Evolutionary conservation across 2,888 invertebrate genomes (phyloP), one percentile per base, ranked within the genome.

Genomic region (Brachypalpus laphriformis): DNA sequence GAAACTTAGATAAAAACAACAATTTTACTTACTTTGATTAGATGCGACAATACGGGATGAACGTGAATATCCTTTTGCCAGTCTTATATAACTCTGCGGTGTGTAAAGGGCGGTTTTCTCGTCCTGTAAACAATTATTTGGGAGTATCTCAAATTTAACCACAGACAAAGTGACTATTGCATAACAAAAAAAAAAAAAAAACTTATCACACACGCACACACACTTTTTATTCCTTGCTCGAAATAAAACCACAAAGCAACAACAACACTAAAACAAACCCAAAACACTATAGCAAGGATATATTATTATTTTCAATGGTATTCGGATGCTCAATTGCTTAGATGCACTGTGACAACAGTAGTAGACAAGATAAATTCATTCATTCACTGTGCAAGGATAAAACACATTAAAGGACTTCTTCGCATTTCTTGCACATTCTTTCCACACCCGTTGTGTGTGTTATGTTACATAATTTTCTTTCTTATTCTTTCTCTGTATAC

Each of bases 381-480:
- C 68, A 77, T 61, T 59, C 66, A 40, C 66, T 16, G 28, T 68
- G 22, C 63, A 28, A 66, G 28, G 28, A 57, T 9, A 49, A 57
- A 57, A 51, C 63, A 74, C 63, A 16, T 54, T 63, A 22, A 34
- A 47, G 28, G 9, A 42, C 22, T 20, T 34, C 42, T 34, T 28
- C 11, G 40, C 11, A 63, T 42, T 57, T 51, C 20, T 72, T 51
- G n/a, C 9, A 40, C 51, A 40, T 56, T 75, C 54, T 16, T 68
- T 6, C 40, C 28, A 25, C 34, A 45, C 8, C 18, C 18, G 20
- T 47, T 18, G 47, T 47, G 37, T 37, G 65, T 49, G 37, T 66
- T 80, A 56, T 74, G 80, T 83, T 83, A 83, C 83, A 83, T 83
- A 83, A 83, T 80, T 80, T 74, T 83, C 78, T 51, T 63, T 59